Percentiles rank a stretch among this genome's conserved stretches.
Evolutionary conservation across 2,113 vertebrate genomes (phyloP).

Genomic region (human): DNA sequence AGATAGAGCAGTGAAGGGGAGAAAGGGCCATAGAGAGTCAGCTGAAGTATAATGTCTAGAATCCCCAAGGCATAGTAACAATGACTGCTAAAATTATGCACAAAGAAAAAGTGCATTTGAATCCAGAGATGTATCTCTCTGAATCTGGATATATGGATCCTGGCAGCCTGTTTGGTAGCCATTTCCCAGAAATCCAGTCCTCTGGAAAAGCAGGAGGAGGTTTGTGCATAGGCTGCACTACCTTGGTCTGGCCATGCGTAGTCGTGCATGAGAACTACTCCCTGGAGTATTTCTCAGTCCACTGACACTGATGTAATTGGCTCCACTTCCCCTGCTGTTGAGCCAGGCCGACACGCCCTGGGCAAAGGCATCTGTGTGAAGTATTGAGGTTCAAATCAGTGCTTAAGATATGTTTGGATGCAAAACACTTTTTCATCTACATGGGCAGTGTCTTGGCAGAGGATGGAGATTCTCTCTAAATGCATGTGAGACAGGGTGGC

Average conservation of each 20-base stretch:
- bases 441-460: background rate
- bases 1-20: no score
- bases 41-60: no score
- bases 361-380: background rate
- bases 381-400: background rate
- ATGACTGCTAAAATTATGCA: no score
- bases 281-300: background rate
- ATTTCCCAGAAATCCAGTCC: no score
- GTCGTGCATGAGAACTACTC: background rate
- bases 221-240: background rate
- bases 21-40: no score
- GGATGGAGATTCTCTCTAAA: background rate
- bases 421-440: background rate
- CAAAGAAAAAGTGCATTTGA: no score
- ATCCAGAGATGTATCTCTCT: no score
- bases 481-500: background rate
- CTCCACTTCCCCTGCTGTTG: background rate
- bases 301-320: background rate
- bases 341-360: no score
- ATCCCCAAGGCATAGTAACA: no score
- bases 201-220: no score
- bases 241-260: background rate
- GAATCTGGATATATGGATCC: no score
- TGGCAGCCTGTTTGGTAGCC: no score
- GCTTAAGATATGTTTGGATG: background rate